Evolutionary conservation across 2,888 invertebrate species (phyloP).

Genomic region (Eupithecia subfuscata): DNA sequence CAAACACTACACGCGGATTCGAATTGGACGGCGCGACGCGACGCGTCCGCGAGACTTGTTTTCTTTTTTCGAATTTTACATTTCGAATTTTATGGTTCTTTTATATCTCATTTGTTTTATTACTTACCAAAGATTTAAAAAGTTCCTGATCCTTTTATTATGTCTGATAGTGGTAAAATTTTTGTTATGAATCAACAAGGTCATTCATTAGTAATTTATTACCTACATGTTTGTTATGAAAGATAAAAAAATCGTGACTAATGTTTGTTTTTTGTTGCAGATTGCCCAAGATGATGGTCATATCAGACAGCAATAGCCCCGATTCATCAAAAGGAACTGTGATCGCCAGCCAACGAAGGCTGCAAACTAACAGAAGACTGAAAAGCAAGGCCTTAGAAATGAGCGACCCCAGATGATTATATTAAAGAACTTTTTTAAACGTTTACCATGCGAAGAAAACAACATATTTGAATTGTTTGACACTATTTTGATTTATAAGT

Average conservation of each 20-base stretch:
- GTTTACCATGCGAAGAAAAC: constrained; percentile 63
- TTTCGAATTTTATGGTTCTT: background rate
- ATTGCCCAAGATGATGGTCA: constrained; percentile 71
- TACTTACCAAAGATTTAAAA: constrained; percentile 6
- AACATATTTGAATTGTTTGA: constrained; percentile 61
- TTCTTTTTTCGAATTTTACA: constrained; percentile 30
- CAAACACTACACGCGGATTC: constrained; percentile 55
- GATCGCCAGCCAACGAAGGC: constrained; percentile 35
- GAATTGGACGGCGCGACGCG: constrained; percentile 17
- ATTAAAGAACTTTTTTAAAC: constrained; percentile 44
- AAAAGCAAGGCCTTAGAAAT: constrained; percentile 71
- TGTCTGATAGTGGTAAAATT: background rate
- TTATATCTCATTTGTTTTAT: background rate
- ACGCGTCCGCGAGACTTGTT: constrained; percentile 24
- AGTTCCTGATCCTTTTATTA: background rate
- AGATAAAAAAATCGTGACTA: constrained; percentile 44
- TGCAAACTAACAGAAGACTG: constrained; percentile 63
- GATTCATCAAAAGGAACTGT: constrained; percentile 40
- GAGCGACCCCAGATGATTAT: constrained; percentile 71
- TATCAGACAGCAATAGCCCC: constrained; percentile 52
- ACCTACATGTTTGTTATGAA: background rate
- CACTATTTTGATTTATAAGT: constrained; percentile 38
- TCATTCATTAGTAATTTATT: background rate
- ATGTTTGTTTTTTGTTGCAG: constrained; percentile 65
- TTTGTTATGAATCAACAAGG: constrained; percentile 9